Conservation (phyloP, 2,113 vertebrate genomes). For the Oxyura jamaicensis region DNA sequence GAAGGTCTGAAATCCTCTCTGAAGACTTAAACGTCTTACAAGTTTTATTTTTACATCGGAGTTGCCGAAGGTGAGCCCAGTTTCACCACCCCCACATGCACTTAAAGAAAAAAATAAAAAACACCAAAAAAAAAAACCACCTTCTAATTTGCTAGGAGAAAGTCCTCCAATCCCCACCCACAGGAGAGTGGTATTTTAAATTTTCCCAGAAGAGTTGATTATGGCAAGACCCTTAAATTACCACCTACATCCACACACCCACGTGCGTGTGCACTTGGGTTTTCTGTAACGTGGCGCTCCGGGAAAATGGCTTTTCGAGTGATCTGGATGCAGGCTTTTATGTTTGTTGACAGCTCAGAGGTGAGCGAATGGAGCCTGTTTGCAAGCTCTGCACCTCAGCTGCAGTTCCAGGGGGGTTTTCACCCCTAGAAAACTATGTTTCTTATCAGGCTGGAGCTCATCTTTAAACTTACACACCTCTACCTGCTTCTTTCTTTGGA, state of each 20-base stretch:
- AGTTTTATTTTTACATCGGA: slow-evolving; percentile 68
- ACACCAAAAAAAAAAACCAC: neutral
- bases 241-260: slow-evolving; percentile 45
- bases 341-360: slow-evolving; percentile 32
- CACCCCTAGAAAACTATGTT: neutral
- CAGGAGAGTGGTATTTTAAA: slow-evolving; percentile 57
- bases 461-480: neutral
- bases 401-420: neutral
- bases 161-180: slow-evolving; percentile 67
- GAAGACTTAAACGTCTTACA: slow-evolving; percentile 60
- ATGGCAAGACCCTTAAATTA: slow-evolving; percentile 64
- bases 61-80: slow-evolving; percentile 70
- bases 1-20: slow-evolving; percentile 50
- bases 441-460: neutral
- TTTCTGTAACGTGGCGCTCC: neutral
- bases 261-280: slow-evolving; percentile 7
- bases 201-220: slow-evolving; percentile 46
- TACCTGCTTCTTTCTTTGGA: neutral
- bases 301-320: neutral
- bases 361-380: neutral
- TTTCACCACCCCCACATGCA: slow-evolving; percentile 48
- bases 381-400: neutral
- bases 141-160: slow-evolving; percentile 60
- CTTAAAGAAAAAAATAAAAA: neutral
- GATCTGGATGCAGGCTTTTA: neutral